Evolutionary conservation across 2,888 invertebrate species (phyloP), one percentile per base, ranked within the genome.

Genomic region (Abrostola triplasia): DNA sequence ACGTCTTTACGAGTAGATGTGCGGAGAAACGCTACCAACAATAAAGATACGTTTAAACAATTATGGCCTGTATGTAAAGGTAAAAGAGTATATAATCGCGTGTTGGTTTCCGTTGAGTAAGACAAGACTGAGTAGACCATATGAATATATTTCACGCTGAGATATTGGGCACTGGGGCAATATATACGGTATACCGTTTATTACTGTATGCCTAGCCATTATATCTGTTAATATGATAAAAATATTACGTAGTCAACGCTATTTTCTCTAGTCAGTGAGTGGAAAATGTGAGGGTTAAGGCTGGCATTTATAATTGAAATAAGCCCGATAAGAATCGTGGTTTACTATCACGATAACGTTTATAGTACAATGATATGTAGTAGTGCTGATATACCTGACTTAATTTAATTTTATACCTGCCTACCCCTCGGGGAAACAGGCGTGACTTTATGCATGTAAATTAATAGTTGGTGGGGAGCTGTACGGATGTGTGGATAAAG

Each of bases 81-180:
- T 0, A 0, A 0, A 66, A 78, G 44, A 62, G 70, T 57, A 51
- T 66, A 73, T 59, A 76, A 71, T 77, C 40, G 64, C 51, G 62
- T 76, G 64, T 58, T 52, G 52, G 59, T 66, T 73, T 64, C 64
- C 69, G 56, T 64, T 68, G 74, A 75, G 73, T 76, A 73, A 60
- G 64, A 74, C 57, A 73, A 60, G 64, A 74, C 57, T 72, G 57
- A 55, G 71, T 72, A 65, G 37, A 74, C 67, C 67, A 64, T 78
- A 75, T 83, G 84, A 79, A 84, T 84, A 84, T 77, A 84, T 84
- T 84, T 84, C 85, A 84, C 85, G 84, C 73, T 82, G 59, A 76
- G 71, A 75, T 76, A 84, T 84, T 73, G 80, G 73, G 80, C 81
- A 79, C 81, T 83, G 79, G 76, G 77, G 76, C 80, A 66, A 68